Percentiles rank a stretch among this genome's conserved stretches.
Evolutionary conservation across 2,888 invertebrate genomes (phyloP).

Genomic region (Diadromus collaris): DNA sequence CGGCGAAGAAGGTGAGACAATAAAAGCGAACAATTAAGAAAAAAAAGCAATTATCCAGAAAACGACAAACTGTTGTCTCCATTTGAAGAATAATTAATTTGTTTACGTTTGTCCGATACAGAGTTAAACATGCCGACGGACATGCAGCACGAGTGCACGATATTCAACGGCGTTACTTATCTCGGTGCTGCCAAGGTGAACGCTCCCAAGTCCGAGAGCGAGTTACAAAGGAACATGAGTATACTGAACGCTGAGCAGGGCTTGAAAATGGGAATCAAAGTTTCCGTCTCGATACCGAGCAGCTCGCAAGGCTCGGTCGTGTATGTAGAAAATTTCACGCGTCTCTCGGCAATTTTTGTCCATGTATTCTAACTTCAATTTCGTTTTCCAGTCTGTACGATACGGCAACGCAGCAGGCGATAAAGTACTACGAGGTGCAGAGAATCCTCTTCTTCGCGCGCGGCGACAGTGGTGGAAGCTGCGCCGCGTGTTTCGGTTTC

Average conservation of each 20-base stretch:
- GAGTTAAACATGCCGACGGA: conserved; percentile 84
- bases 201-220: conserved; percentile 94
- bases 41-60: conserved; percentile 10
- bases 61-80: conserved; percentile 5
- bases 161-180: conserved; percentile 96
- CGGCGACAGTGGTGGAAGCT: conserved; percentile 90
- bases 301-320: conserved; percentile 96
- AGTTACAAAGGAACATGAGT: conserved; percentile 96
- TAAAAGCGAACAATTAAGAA: neutral
- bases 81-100: conserved; percentile 1
- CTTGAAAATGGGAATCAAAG: conserved; percentile 91
- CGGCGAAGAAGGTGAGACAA: conserved; percentile 85
- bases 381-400: conserved; percentile 87
- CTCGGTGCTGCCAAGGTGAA: conserved; percentile 95
- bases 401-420: conserved; percentile 88
- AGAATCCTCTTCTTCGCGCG: conserved; percentile 97
- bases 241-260: conserved; percentile 90
- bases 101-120: conserved; percentile 31
- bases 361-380: neutral
- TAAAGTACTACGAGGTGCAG: conserved; percentile 94
- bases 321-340: conserved; percentile 82
- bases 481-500: conserved; percentile 98
- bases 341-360: neutral
- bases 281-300: conserved; percentile 95
- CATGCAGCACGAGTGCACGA: conserved; percentile 93